Percentiles rank a stretch among this genome's conserved stretches.
Conservation (phyloP, 2,113 vertebrate species). For the Acrocephalus arundinaceus region DNA sequence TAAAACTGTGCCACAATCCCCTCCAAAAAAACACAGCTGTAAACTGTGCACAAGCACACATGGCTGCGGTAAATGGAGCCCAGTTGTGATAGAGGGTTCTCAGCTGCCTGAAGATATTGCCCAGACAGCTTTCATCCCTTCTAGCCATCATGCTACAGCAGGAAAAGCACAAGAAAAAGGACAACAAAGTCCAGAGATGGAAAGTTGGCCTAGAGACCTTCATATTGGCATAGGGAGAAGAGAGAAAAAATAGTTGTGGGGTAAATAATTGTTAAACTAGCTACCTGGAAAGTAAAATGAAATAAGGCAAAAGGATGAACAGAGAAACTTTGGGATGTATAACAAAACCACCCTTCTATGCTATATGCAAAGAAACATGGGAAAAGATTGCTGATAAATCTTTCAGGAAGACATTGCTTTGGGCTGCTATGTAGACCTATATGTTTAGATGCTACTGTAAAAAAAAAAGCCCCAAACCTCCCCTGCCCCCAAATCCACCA, state of each 20-base stretch:
- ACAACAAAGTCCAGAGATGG: not conserved
- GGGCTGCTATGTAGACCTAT: not conserved
- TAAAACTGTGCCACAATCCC: conserved; percentile 43
- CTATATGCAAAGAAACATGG: not conserved
- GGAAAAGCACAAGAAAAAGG: not conserved
- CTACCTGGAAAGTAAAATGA: not conserved
- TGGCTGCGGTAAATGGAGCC: not conserved
- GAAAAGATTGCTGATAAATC: not conserved
- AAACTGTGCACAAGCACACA: conserved; percentile 14
- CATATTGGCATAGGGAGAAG: not conserved
- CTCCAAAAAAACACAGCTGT: conserved; percentile 11
- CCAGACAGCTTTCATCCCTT: conserved; percentile 4
- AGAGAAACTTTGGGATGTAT: not conserved
- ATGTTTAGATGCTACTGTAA: accelerated
- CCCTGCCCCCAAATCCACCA: not conserved
- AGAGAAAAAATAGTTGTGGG: not conserved
- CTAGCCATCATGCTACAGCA: not conserved
- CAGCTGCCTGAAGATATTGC: not conserved
- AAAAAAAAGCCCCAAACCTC: not conserved
- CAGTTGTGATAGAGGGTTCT: not conserved
- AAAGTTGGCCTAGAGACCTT: not conserved
- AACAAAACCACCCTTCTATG: not conserved
- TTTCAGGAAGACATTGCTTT: not conserved
- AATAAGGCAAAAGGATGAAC: not conserved
- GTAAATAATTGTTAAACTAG: not conserved